These are phyloP conservation scores for Urocynchramus pylzowi DNA, from an alignment of 2,113 vertebrate genomes.

Conservation along the genomic window DNA sequence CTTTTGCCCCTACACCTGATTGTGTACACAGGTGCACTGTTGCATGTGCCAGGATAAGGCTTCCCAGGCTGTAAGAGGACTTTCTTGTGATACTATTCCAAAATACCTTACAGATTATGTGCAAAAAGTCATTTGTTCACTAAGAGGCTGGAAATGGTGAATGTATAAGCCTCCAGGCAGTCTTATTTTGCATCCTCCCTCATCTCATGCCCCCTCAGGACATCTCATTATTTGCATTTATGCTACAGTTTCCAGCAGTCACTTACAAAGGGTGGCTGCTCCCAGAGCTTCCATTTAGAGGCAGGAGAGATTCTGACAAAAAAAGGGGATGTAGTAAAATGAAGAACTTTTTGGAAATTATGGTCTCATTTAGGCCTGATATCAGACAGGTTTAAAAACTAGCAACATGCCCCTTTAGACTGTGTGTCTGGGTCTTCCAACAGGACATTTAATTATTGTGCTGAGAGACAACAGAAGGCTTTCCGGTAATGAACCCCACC, in stretches of 20 bases:
- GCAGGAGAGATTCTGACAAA: not conserved
- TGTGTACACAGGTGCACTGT: not conserved
- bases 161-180: not conserved
- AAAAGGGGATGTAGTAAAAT: not conserved
- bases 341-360: not conserved
- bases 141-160: not conserved
- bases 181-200: not conserved
- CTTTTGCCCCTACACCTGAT: not conserved
- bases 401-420: not conserved
- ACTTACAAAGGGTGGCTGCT: not conserved
- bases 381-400: not conserved
- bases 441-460: not conserved
- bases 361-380: not conserved
- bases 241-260: not conserved
- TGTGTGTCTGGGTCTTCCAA: not conserved
- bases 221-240: not conserved
- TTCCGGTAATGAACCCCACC: not conserved
- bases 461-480: not conserved
- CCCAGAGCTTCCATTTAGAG: not conserved
- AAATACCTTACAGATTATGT: not conserved
- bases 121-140: not conserved
- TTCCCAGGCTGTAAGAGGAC: not conserved
- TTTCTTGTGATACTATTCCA: not conserved
- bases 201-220: not conserved
- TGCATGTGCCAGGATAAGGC: not conserved